Percentiles rank a stretch among this genome's conserved stretches.
phyloP scores from a whole-genome alignment of 2,797 vertebrate species.

The Melanogrammus aeglefinus region DNA sequence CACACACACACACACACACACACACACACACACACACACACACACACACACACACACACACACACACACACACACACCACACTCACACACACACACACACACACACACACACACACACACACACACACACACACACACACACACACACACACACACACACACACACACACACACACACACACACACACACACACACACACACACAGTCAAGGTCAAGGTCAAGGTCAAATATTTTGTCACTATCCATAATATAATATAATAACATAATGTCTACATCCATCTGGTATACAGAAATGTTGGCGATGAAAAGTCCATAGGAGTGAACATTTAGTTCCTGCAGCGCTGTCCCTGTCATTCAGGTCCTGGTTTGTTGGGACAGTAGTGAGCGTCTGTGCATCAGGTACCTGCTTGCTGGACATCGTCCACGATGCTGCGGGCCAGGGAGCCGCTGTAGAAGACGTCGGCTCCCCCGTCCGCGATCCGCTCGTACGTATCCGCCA shows the following conservation, averaged over 20 bases:
- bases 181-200: too few species aligned
- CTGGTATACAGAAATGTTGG: neutral
- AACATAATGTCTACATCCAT: neutral
- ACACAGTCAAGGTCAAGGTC: too few species aligned
- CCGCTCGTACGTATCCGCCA: conserved; percentile 77
- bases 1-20: too few species aligned
- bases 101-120: too few species aligned
- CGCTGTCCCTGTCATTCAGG: too few species aligned
- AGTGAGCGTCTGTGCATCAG: neutral
- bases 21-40: too few species aligned
- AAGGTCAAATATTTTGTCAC: neutral
- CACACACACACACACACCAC: too few species aligned
- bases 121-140: too few species aligned
- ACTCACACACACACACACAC: too few species aligned
- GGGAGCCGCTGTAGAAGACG: conserved; percentile 75
- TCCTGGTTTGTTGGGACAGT: neutral
- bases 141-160: too few species aligned
- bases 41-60: too few species aligned
- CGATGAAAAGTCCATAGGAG: neutral
- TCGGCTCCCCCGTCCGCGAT: conserved; percentile 78
- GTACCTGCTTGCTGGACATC: conserved; percentile 85
- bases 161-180: too few species aligned
- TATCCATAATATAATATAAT: neutral
- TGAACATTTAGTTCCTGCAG: neutral
- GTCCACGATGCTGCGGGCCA: conserved; percentile 81